A percentile compares a stretch with the other conserved stretches of the same genome.
Evolutionary conservation across 2,797 vertebrate species (phyloP).

Genomic region (Prionace glauca): DNA sequence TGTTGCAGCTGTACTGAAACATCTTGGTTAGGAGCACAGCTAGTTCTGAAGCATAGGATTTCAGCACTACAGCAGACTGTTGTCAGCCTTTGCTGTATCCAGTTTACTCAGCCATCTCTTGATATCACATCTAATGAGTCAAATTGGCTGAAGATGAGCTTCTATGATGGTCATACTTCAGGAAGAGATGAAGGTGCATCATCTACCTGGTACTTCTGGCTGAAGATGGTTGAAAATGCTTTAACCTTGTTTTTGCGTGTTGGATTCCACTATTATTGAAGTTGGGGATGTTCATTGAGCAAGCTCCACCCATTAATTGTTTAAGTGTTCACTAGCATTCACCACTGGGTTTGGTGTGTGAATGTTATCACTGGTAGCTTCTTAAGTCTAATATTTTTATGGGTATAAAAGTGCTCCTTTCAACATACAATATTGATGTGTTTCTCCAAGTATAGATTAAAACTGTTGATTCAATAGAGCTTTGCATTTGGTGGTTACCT

Average conservation of each 20-base stretch:
- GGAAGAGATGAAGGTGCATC: background rate
- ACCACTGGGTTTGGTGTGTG: background rate
- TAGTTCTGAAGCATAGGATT: background rate
- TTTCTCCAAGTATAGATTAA: background rate
- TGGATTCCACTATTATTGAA: background rate
- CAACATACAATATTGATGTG: background rate
- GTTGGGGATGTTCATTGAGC: background rate
- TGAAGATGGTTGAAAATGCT: background rate
- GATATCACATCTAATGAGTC: background rate
- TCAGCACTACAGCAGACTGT: background rate
- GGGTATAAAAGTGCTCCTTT: background rate
- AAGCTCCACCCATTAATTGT: background rate
- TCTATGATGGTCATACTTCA: background rate
- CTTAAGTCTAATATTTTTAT: background rate
- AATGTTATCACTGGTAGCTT: background rate
- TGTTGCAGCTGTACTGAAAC: background rate
- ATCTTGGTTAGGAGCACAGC: background rate
- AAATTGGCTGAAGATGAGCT: background rate
- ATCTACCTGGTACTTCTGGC: background rate
- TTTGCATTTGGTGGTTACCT: conserved; percentile 36
- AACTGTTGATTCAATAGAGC: conserved; percentile 47
- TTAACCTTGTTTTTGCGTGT: background rate
- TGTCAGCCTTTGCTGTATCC: background rate
- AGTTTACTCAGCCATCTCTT: background rate
- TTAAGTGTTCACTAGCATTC: background rate